Base-by-base conservation (phyloP, 2,888 invertebrate species). In the Osedax fenrisi region DNA sequence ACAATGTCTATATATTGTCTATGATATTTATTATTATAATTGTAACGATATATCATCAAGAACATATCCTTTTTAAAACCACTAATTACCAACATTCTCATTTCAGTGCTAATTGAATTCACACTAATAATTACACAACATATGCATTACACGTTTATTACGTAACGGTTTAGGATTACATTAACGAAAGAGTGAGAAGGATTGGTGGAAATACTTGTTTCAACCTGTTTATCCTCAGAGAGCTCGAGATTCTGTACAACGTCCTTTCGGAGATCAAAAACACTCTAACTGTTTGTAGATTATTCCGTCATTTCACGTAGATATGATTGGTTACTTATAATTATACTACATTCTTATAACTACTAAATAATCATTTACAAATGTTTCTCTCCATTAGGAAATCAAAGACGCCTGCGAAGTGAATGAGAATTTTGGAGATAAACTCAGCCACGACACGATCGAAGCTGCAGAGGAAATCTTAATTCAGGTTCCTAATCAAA, bases 201-300 rank as follows among this genome's bases (percentile, higher is more conserved):
- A 80, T 83, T 59, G 82, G 83, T 41, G 82, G 82, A 26, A 21
- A 56, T 3, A 82, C 83, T 21, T 78, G 81, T 21, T 84, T 83
- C 77, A 83, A 84, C 77, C 80, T 81, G 75, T 84, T 81, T 78
- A 81, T 84, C 75, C 81, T 83, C 80, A 82, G 81, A 76, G 84
- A 84, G 75, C 77, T 83, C 70, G 82, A 83, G 59, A 80, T 80
- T 23, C 81, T 84, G 81, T 81, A 81, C 76, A 78, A 76, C 72
- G 79, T 84, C 25, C 78, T 83, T 2, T 80, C 80, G 24, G 82
- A 83, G 71, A 82, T 84, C 76, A 82, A 80, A 75, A 62, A 80
- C 22, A 81, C 82, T 23, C 78, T 84, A 3, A 80, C 79, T 76
- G 83, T 84, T 80, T 76, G 78, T 41, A 41, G 41, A 41, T 41